Evolutionary conservation across 1,140 invertebrate species (phyloP).

Genomic region (Pissodes strobi): DNA sequence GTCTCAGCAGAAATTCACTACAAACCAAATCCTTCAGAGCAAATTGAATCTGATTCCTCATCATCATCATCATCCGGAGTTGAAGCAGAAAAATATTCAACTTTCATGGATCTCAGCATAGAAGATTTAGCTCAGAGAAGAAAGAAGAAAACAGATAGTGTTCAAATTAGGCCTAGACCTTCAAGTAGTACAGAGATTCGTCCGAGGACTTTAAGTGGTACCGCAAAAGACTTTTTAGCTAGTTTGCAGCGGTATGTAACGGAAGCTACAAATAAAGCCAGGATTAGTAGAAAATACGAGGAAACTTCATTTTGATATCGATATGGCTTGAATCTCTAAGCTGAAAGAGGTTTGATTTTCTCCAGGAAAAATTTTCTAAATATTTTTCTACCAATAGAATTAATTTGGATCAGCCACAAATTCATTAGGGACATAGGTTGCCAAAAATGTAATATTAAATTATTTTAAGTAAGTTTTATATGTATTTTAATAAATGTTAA

Average conservation of each 20-base stretch:
- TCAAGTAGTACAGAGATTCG: neutral
- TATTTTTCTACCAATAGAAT: too few species aligned
- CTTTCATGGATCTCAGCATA: constrained; percentile 28
- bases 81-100: constrained; percentile 11
- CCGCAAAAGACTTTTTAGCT: constrained; percentile 26
- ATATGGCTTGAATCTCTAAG: too few species aligned
- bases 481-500: too few species aligned
- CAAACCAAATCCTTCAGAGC: neutral
- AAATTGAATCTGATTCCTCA: constrained; percentile 4
- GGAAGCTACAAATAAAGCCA: constrained; percentile 1
- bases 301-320: constrained; percentile 30
- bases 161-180: constrained; percentile 2
- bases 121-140: constrained; percentile 15
- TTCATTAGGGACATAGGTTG: too few species aligned
- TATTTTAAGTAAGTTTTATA: too few species aligned
- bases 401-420: too few species aligned
- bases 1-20: constrained; percentile 1
- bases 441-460: too few species aligned
- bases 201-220: constrained; percentile 15
- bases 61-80: constrained; percentile 1
- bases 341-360: too few species aligned
- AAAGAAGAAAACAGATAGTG: constrained; percentile 1
- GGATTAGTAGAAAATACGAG: constrained; percentile 17
- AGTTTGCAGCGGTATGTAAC: constrained; percentile 35
- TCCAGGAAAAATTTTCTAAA: too few species aligned